Percentiles rank a stretch among this genome's conserved stretches.
These are phyloP conservation scores for Drosophila arawakana DNA, from an alignment of 1,140 invertebrate species.

Conservation along the genomic window DNA sequence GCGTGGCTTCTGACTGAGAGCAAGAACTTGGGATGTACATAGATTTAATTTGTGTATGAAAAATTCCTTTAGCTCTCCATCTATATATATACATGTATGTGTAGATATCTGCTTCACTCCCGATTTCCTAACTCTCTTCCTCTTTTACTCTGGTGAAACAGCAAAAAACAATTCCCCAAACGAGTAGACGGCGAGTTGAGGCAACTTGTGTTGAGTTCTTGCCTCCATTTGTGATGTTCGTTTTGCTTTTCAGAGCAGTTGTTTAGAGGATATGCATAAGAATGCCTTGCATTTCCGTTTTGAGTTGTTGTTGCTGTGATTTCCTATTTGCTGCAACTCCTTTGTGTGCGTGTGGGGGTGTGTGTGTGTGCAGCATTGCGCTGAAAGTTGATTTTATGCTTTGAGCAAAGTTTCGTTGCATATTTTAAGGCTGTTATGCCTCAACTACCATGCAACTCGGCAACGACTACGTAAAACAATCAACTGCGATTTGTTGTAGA, in stretches of 20 bases:
- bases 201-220: slow-evolving; percentile 11
- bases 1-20: slow-evolving; percentile 40
- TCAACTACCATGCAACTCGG: slow-evolving; percentile 13
- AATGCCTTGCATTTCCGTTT: slow-evolving; percentile 81
- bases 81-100: not conserved
- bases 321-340: slow-evolving; percentile 61
- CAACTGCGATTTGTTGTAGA: slow-evolving; percentile 82
- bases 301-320: slow-evolving; percentile 79
- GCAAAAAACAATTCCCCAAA: slow-evolving; percentile 68
- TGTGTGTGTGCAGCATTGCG: slow-evolving; percentile 64
- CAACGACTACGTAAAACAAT: slow-evolving; percentile 70
- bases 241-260: slow-evolving; percentile 54
- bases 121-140: not conserved
- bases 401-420: slow-evolving; percentile 82
- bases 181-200: slow-evolving; percentile 48
- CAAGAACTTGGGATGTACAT: slow-evolving; percentile 57
- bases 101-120: not conserved
- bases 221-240: slow-evolving; percentile 26
- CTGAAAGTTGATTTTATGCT: slow-evolving; percentile 78
- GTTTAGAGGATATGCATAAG: slow-evolving; percentile 83
- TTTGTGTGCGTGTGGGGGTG: slow-evolving; percentile 16
- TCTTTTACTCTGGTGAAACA: not conserved
- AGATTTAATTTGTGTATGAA: slow-evolving; percentile 82
- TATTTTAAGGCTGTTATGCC: slow-evolving; percentile 79
- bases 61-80: slow-evolving; percentile 62